Evolutionary conservation across 2,113 vertebrate genomes (phyloP), one percentile per base, ranked within the genome.

Genomic region (Corythaixoides concolor): DNA sequence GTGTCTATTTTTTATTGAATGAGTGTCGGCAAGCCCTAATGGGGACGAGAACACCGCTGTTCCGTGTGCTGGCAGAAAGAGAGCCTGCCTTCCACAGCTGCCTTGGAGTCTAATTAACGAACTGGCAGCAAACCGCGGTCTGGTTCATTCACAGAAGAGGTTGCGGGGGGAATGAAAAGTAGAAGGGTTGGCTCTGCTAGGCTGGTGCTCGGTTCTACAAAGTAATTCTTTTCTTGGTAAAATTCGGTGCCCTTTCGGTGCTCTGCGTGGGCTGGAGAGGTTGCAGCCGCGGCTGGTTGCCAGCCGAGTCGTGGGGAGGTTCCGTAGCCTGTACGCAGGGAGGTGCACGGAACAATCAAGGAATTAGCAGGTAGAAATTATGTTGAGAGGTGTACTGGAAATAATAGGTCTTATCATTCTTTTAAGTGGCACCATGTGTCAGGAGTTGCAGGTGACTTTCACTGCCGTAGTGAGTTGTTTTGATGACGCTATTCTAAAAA

Each of bases 31-130:
- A 13, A 66, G 32, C 30, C 15, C 8, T 53, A 5, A 9, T 14
- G 41, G 35, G 62, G 21, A 35, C 41, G 19, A 12, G 33, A 47
- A 5, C 59, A 4, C 3, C 5, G 0, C 62, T 24, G 21, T 47
- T 63, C 1, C 1, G 1, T 24, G 14, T 6, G 50, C 3, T 24
- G 0, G 0, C 43, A 2, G 12, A 20, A 15, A 21, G 27, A 41
- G 19, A 39, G 6, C 55, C 49, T 75, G 14, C 50, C 32, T 76
- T 15, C 55, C 32, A 6, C 53, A 5, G 18, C 21, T 70, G 6
- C 27, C 15, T 41, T 12, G 27, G 18, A 41, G 68, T 8, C 21
- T 73, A 19, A 28, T 33, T 56, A 39, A 33, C 10, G 27, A 82
- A 19, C 12, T 9, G 11, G 30, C 35, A 19, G 3, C 33, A 45